These are phyloP conservation scores for Caenorhabditis brenneri DNA, from an alignment of 1,140 invertebrate species.

Conservation along the genomic window DNA sequence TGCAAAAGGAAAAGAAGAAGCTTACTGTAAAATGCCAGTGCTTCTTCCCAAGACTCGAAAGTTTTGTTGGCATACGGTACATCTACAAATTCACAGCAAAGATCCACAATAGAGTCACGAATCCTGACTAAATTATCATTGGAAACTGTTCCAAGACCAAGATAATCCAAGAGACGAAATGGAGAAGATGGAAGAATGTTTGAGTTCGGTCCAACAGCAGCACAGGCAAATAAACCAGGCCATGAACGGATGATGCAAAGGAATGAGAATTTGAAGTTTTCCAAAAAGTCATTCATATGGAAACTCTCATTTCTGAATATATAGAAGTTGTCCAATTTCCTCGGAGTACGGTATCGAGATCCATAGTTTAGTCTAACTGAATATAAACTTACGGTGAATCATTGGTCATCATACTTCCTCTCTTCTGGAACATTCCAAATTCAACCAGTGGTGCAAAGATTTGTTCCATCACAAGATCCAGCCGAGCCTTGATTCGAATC, in stretches of 20 bases:
- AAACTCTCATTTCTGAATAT: constrained; percentile 3
- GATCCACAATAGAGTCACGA: constrained; percentile 56
- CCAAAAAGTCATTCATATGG: constrained; percentile 42
- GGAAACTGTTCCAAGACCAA: constrained; percentile 52
- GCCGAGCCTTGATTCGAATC: constrained; percentile 45
- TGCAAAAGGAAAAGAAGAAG: not conserved
- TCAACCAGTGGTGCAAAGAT: constrained; percentile 56
- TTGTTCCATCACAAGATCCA: constrained; percentile 55
- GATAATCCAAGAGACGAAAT: constrained; percentile 52
- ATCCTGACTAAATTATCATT: constrained; percentile 47
- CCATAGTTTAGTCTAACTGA: no score
- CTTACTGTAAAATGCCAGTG: constrained; percentile 53
- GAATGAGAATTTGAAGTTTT: constrained; percentile 46
- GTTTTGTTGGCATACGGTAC: constrained; percentile 56
- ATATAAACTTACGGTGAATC: not conserved
- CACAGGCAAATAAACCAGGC: constrained; percentile 52
- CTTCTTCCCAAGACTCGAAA: constrained; percentile 56
- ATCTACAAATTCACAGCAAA: constrained; percentile 57
- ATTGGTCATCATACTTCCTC: not conserved
- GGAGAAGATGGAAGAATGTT: constrained; percentile 48
- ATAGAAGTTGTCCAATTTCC: constrained; percentile 49
- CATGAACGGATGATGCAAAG: constrained; percentile 46
- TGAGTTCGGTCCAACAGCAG: constrained; percentile 46
- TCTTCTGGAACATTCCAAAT: constrained; percentile 55
- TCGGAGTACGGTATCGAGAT: no score